A percentile compares a stretch with the other conserved stretches of the same genome.
Evolutionary conservation across 2,113 vertebrate genomes (phyloP).

Genomic region (Stigmatopora nigra): DNA sequence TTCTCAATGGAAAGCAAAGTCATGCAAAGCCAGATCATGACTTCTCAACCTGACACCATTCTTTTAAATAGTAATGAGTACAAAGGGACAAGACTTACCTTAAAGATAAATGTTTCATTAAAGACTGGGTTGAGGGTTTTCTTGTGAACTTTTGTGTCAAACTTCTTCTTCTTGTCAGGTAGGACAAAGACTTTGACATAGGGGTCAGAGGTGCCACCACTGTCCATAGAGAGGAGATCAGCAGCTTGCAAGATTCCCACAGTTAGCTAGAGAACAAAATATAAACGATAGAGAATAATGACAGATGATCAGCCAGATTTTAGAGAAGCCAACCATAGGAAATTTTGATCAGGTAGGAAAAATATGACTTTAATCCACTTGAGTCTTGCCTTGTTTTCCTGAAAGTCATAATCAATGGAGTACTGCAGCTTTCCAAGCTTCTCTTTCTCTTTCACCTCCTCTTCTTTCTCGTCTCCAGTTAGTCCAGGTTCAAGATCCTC

Average conservation of each 20-base stretch:
- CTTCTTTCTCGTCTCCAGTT: slow-evolving; percentile 88
- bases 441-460: slow-evolving; percentile 92
- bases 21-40: slow-evolving; percentile 4
- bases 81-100: slow-evolving; percentile 67
- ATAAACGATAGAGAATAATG: not conserved
- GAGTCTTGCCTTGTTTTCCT: slow-evolving; percentile 82
- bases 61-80: slow-evolving; percentile 30
- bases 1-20: not conserved
- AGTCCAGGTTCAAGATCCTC: slow-evolving; percentile 81
- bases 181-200: slow-evolving; percentile 94
- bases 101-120: slow-evolving; percentile 93
- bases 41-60: not conserved
- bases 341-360: too few relatives aligned
- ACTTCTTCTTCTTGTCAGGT: slow-evolving; percentile 98
- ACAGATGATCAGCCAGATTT: not conserved
- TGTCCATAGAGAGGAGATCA: slow-evolving; percentile 90
- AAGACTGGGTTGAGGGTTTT: slow-evolving; percentile 95
- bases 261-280: slow-evolving; percentile 72
- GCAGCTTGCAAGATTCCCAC: slow-evolving; percentile 95
- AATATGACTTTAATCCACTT: too few relatives aligned
- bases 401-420: slow-evolving; percentile 93
- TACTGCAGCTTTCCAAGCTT: slow-evolving; percentile 96
- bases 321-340: not conserved
- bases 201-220: slow-evolving; percentile 92
- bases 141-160: slow-evolving; percentile 94